Evolutionary conservation across 2,888 invertebrate genomes (phyloP), one percentile per base, ranked within the genome.

Genomic region (Elysia crispata): DNA sequence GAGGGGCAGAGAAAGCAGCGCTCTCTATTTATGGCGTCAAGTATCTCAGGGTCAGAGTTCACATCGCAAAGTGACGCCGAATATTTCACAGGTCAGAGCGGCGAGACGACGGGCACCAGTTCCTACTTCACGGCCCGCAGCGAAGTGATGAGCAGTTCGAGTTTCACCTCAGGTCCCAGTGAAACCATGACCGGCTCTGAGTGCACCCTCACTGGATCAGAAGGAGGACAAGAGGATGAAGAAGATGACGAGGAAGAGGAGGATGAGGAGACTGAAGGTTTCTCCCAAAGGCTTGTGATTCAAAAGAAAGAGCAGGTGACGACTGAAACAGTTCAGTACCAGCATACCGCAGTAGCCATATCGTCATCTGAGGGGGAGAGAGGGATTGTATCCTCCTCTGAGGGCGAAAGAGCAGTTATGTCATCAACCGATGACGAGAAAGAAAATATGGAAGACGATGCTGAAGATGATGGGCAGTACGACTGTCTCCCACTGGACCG

Each of bases 251-350:
- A 77, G 20, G 81, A 84, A 30, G 72, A 80, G 20, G 89, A 90
- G 57, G 81, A 85, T 6, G 89, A 88, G 73, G 88, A 89, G 33
- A 83, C 88, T 72, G 83, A 90, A 11, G 85, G 84, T 33, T 91
- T 89, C 84, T 89, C 88, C 76, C 91, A 90, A 81, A 89, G 90
- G 76, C 76, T 33, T 11, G 8, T 74, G 23, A 81, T 83, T 62
- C 72, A 60, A 54, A 66, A 13, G 20, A 23, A 41, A 6, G 41
- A 41, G 41, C 41, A 30, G 50, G 30, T 18, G 33, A 50, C 25
- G 15, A 6, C 1, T 23, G 67, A 67, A 30, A 28, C n/a, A 8
- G 20, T 67, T 5, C 1, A 18, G 6, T 70, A 30, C 18, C 28
- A 25, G 20, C 72, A 76, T 54, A 6, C n/a, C 15, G 23, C 23